Conservation (phyloP, 2,888 invertebrate genomes). For the Papilio elwesi region DNA sequence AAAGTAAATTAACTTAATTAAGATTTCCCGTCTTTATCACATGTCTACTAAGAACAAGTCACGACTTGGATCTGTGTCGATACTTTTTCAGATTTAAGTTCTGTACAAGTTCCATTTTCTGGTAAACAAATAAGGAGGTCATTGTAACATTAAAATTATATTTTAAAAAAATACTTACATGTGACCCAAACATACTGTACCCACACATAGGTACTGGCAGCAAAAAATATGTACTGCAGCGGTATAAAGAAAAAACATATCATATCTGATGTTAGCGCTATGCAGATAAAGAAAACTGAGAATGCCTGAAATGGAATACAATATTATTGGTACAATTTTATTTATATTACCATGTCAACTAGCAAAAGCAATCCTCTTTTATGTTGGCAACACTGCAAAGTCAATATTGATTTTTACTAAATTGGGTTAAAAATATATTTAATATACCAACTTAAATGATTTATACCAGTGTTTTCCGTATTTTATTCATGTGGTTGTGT, state of each 20-base stretch:
- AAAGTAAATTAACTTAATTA: no score
- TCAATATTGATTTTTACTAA: no score
- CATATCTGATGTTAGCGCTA: slow-evolving; percentile 98
- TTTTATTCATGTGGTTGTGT: no score
- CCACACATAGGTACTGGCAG: slow-evolving; percentile 99
- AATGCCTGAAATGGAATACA: slow-evolving; percentile 88
- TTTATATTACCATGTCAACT: neutral
- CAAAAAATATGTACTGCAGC: slow-evolving; percentile 98
- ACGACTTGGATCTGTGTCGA: no score
- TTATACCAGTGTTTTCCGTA: no score
- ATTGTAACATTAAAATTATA: neutral
- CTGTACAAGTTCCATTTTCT: no score
- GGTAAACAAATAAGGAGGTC: no score
- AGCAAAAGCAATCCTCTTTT: neutral
- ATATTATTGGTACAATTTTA: neutral
- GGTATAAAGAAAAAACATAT: slow-evolving; percentile 99
- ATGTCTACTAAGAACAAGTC: no score
- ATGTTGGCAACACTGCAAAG: neutral
- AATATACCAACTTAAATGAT: no score
- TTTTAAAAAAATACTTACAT: slow-evolving; percentile 84
- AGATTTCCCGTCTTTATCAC: no score
- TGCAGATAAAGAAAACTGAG: slow-evolving; percentile 98
- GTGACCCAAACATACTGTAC: slow-evolving; percentile 99
- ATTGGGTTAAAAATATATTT: no score
- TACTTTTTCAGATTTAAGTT: no score